Percentiles rank a stretch among this genome's conserved stretches.
These are phyloP conservation scores for Dissostichus mawsoni DNA, from an alignment of 2,113 vertebrate species.

Conservation along the genomic window DNA sequence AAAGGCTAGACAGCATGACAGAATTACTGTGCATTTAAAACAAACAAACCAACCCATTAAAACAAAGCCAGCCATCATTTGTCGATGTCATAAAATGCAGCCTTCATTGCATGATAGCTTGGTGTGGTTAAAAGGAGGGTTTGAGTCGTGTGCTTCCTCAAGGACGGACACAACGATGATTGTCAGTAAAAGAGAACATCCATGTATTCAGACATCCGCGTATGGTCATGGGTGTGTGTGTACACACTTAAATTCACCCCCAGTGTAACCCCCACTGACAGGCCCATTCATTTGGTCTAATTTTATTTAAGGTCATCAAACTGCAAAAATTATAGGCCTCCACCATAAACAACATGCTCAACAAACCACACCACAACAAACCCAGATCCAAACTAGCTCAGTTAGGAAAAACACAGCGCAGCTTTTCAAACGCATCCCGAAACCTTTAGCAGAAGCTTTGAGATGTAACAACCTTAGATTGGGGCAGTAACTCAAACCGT, in stretches of 20 bases:
- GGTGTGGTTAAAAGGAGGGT: slow-evolving; percentile 58
- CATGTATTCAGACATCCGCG: slow-evolving; percentile 40
- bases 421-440: slow-evolving; percentile 60
- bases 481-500: slow-evolving; percentile 41
- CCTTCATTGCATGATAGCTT: slow-evolving; percentile 50
- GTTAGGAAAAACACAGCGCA: slow-evolving; percentile 32
- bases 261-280: slow-evolving; percentile 78
- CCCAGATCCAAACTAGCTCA: slow-evolving; percentile 69
- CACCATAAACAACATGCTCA: slow-evolving; percentile 85
- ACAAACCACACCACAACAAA: slow-evolving; percentile 85
- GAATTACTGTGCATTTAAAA: slow-evolving; percentile 59
- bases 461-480: slow-evolving; percentile 49
- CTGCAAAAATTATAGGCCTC: slow-evolving; percentile 80
- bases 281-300: slow-evolving; percentile 78
- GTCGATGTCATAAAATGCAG: slow-evolving; percentile 61
- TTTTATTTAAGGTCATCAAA: slow-evolving; percentile 84
- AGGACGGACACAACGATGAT: slow-evolving; percentile 45
- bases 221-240: slow-evolving; percentile 14
- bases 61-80: slow-evolving; percentile 62
- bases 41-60: slow-evolving; percentile 71
- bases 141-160: slow-evolving; percentile 49
- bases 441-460: slow-evolving; percentile 53
- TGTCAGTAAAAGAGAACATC: slow-evolving; percentile 46
- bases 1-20: slow-evolving; percentile 34
- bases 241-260: slow-evolving; percentile 50